Percentiles rank a stretch among this genome's conserved stretches.
Evolutionary conservation across 2,888 invertebrate genomes (phyloP).

Genomic region (Eilema sororculum): DNA sequence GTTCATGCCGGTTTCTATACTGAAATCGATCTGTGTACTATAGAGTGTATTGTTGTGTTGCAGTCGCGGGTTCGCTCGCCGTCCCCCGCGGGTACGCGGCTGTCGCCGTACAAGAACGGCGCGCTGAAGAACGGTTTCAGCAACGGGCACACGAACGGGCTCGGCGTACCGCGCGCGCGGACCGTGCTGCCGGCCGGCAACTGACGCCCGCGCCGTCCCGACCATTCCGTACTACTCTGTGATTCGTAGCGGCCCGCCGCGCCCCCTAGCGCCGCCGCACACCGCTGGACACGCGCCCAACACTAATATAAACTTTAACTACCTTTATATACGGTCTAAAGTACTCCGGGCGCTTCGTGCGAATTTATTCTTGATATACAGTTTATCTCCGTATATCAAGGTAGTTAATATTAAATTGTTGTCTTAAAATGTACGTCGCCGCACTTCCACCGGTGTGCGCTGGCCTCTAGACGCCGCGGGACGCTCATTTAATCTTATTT

Average conservation of each 20-base stretch:
- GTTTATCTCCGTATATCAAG: too few relatives aligned
- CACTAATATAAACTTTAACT: too few relatives aligned
- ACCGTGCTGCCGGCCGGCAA: constrained; percentile 82
- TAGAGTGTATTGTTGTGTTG: neutral
- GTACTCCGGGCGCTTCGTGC: too few relatives aligned
- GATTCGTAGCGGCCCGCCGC: constrained; percentile 58
- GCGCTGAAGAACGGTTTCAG: constrained; percentile 74
- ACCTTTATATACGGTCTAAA: too few relatives aligned
- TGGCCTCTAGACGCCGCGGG: too few relatives aligned
- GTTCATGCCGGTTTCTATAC: too few relatives aligned
- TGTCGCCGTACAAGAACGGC: constrained; percentile 69
- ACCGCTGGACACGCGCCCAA: too few relatives aligned
- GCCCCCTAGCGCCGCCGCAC: constrained; percentile 23
- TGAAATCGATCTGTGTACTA: too few relatives aligned
- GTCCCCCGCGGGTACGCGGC: constrained; percentile 60
- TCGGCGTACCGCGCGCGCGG: constrained; percentile 67
- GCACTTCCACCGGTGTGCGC: too few relatives aligned
- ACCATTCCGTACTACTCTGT: constrained; percentile 70
- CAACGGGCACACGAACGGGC: constrained; percentile 71
- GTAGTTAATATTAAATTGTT: too few relatives aligned
- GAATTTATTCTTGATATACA: too few relatives aligned
- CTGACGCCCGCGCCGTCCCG: constrained; percentile 67
- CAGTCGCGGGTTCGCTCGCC: constrained; percentile 71
- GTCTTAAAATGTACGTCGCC: too few relatives aligned
- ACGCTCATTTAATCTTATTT: constrained; percentile 48